Evolutionary conservation across 1,140 invertebrate species (phyloP).

Genomic region (Bombus waltoni): DNA sequence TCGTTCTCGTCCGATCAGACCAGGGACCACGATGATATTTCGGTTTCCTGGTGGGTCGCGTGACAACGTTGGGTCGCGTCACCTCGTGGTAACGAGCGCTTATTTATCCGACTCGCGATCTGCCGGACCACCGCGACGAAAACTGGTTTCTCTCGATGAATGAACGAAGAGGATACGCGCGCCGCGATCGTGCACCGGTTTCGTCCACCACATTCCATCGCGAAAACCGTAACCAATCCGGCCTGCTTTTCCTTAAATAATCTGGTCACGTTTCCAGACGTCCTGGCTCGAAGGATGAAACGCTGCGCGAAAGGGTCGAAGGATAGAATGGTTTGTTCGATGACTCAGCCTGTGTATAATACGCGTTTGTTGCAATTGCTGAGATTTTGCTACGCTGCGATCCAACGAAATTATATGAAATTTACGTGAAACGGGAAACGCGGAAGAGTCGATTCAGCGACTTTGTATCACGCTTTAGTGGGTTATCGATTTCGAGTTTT

Average conservation of each 20-base stretch:
- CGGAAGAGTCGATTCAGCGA: no score
- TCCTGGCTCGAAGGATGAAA: neutral
- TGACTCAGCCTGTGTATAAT: neutral
- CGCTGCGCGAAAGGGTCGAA: neutral
- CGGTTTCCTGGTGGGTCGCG: constrained; percentile 26
- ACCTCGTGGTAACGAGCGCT: constrained; percentile 48
- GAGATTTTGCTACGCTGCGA: no score
- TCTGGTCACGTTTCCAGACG: neutral
- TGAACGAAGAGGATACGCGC: constrained; percentile 48
- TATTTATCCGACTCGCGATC: constrained; percentile 57
- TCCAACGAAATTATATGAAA: no score
- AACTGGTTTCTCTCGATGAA: constrained; percentile 62
- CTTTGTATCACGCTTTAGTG: no score
- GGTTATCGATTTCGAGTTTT: no score
- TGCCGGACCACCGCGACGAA: constrained; percentile 57
- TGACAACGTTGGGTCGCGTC: constrained; percentile 24
- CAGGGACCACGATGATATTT: constrained; percentile 6
- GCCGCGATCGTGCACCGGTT: constrained; percentile 26
- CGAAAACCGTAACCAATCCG: constrained; percentile 17
- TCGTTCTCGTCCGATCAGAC: neutral
- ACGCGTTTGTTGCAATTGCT: no score
- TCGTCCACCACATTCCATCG: neutral
- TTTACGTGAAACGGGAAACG: no score
- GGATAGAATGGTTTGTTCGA: neutral
- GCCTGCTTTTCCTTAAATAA: neutral